A percentile compares a stretch with the other conserved stretches of the same genome.
phyloP scores from a whole-genome alignment of 2,888 invertebrate species.

The Caenorhabditis zanzibari region DNA sequence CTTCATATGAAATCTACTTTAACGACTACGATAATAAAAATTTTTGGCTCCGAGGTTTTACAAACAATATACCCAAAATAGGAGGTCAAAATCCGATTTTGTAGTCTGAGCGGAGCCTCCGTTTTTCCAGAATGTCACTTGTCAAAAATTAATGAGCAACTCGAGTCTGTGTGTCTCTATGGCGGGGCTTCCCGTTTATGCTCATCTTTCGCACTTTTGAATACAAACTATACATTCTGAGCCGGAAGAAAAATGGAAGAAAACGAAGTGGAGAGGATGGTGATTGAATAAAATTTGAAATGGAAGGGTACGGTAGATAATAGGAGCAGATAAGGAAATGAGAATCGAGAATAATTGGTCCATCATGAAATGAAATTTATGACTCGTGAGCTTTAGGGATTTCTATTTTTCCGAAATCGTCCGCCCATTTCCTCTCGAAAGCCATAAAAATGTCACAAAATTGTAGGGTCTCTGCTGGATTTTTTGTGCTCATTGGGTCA shows the following conservation, averaged over 20 bases:
- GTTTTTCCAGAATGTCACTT: conserved; percentile 8
- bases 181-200: conserved; percentile 23
- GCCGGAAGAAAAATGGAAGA: not conserved
- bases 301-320: not conserved
- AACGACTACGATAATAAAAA: not conserved
- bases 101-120: conserved; percentile 21
- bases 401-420: not conserved
- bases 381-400: conserved; percentile 4
- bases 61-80: no score
- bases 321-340: not conserved
- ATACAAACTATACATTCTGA: conserved; percentile 24
- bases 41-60: not conserved
- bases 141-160: conserved; percentile 53
- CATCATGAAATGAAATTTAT: conserved; percentile 20
- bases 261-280: not conserved
- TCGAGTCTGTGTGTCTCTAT: conserved; percentile 2
- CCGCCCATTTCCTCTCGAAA: not conserved
- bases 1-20: no score
- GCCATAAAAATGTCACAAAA: conserved; percentile 23
- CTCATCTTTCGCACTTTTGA: conserved; percentile 43
- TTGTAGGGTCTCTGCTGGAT: conserved; percentile 9
- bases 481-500: conserved; percentile 32
- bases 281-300: not conserved
- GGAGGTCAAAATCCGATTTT: not conserved
- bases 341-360: not conserved